Evolutionary conservation across 2,113 vertebrate species (phyloP), one percentile per base, ranked within the genome.

Genomic region (Tretioscincus oriximinensis): DNA sequence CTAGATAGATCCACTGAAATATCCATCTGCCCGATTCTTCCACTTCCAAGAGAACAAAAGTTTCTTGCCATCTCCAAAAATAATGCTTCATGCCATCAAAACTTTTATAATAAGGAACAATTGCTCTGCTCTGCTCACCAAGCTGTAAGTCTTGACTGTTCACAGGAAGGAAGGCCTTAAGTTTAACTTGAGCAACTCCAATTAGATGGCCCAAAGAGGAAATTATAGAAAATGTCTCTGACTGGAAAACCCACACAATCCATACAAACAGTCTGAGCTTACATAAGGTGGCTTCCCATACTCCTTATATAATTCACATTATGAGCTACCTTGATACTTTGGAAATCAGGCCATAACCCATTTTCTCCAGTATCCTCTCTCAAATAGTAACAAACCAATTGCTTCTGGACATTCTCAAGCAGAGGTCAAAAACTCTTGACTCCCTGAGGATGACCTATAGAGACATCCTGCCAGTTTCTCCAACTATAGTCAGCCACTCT

Each of bases 291-390:
- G 20, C 22, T 26, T 35, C 29, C 29, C 29, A 41, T 61, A 10
- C 21, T 24, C 14, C 7, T n/a, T 3, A 0, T 73, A 45, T 3
- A 76, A 26, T 74, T 9, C 60, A 2, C 0, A 1, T 22, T 7
- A 11, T 0, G 0, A 2, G 29, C 35, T 28, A 7, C 41, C 75
- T 71, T 29, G 9, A 22, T 26, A 1, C 5, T 7, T 74, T 68
- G 49, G 41, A 16, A 28, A 45, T 49, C 4, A 18, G 54, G 54
- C 11, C 54, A 58, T 18, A 58, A 18, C 54, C 54, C 54, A 58
- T 18, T 18, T 58, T 18, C 14, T 58, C 54, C 54, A 58, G 54
- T 18, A 58, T 58, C 54, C 54, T 58, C 12, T 58, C 14, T 18
- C 54, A 58, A 9, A 58, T 3, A 58, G 54, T 58, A 5, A 14